Conservation (phyloP, 2,888 invertebrate genomes). For the Allophyes oxyacanthae region DNA sequence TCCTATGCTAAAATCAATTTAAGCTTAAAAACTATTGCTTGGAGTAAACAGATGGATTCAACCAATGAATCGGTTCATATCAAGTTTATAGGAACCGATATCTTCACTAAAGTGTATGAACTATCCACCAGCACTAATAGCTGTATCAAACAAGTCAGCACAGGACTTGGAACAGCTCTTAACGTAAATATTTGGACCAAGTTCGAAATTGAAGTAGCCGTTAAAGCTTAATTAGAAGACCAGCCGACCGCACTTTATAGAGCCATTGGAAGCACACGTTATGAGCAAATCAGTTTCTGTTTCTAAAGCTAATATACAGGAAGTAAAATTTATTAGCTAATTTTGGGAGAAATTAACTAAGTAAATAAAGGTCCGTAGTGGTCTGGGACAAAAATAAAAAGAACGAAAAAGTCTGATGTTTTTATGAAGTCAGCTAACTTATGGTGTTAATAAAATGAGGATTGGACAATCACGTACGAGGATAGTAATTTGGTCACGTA, state of each 20-base stretch:
- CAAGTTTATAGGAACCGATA: conserved; percentile 5
- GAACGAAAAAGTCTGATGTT: neutral
- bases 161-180: conserved; percentile 31
- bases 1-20: too few species aligned
- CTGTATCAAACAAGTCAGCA: conserved; percentile 24
- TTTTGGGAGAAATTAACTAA: conserved; percentile 26
- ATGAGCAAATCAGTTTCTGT: conserved; percentile 29
- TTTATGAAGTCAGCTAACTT: neutral
- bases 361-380: conserved; percentile 16
- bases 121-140: conserved; percentile 16
- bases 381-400: conserved; percentile 5
- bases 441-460: too few species aligned
- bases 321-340: conserved; percentile 38
- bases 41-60: neutral
- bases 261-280: conserved; percentile 58
- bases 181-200: conserved; percentile 64
- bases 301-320: conserved; percentile 28
- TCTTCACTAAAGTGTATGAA: conserved; percentile 14
- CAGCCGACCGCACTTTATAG: conserved; percentile 65
- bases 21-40: neutral
- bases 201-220: conserved; percentile 61
- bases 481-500: too few species aligned
- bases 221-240: conserved; percentile 66
- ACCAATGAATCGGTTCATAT: conserved; percentile 1
- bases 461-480: too few species aligned